phyloP scores from a whole-genome alignment of 2,888 invertebrate species.

The Therioaphis trifolii region DNA sequence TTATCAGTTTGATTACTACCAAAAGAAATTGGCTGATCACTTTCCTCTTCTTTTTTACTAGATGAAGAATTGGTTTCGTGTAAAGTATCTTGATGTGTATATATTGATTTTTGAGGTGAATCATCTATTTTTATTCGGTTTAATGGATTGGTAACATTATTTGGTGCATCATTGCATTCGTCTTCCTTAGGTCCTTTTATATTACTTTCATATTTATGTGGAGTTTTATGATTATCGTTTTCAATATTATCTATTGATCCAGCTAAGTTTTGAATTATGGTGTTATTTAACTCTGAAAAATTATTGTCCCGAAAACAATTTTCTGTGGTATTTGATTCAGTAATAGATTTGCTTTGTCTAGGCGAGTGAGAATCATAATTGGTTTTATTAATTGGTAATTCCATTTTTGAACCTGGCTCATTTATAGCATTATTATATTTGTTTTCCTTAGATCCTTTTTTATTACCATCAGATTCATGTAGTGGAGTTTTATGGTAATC shows the following conservation, averaged over 20 bases:
- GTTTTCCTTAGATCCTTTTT: too few species aligned
- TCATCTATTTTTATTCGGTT: not conserved
- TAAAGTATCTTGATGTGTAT: not conserved
- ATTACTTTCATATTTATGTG: not conserved
- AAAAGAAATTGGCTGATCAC: slow-evolving; percentile 50
- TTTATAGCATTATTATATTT: too few species aligned
- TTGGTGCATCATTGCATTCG: not conserved
- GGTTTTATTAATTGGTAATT: not conserved
- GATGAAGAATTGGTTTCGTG: not conserved
- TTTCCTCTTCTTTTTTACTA: slow-evolving; percentile 41
- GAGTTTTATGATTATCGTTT: not conserved
- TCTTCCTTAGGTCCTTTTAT: not conserved
- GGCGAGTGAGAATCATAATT: not conserved
- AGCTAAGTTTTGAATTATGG: not conserved
- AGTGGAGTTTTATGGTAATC: too few species aligned
- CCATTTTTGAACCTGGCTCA: not conserved
- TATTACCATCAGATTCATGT: too few species aligned
- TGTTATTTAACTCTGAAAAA: not conserved
- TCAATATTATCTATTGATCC: not conserved
- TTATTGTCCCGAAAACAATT: not conserved
- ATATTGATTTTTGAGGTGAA: not conserved
- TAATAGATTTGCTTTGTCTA: not conserved
- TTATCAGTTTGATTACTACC: slow-evolving; percentile 55
- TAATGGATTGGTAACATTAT: not conserved
- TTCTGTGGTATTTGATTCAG: not conserved